These are phyloP conservation scores for Gandaritis pyraliata DNA, from an alignment of 2,888 invertebrate species.

Conservation along the genomic window DNA sequence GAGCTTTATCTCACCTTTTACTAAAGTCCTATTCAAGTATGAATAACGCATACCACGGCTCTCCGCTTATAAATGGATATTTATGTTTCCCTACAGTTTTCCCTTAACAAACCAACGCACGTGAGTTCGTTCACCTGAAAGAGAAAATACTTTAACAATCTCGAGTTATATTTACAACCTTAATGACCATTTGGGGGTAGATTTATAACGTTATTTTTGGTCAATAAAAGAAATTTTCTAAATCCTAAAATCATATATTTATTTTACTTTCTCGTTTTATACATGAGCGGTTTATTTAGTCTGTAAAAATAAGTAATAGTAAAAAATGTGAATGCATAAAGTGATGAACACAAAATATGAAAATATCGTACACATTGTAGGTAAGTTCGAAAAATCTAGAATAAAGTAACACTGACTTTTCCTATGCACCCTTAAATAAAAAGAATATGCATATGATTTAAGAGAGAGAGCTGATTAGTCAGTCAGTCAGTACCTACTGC, in stretches of 20 bases:
- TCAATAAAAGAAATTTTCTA: too few relatives aligned
- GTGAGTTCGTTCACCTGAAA: background rate
- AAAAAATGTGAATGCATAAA: too few relatives aligned
- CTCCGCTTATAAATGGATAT: slow-evolving; percentile 10
- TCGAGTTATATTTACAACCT: background rate
- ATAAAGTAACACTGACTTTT: too few relatives aligned
- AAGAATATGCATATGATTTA: too few relatives aligned
- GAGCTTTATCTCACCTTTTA: slow-evolving; percentile 14
- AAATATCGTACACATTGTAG: too few relatives aligned
- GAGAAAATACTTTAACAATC: background rate
- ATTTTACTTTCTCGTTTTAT: too few relatives aligned
- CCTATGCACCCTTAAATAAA: too few relatives aligned
- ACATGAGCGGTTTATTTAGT: too few relatives aligned
- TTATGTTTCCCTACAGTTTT: slow-evolving; percentile 12
- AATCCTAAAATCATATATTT: too few relatives aligned
- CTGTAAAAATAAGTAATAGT: too few relatives aligned
- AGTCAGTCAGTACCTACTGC: slow-evolving; percentile 2
- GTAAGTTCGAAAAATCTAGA: too few relatives aligned
- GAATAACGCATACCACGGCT: slow-evolving; percentile 23
- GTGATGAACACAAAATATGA: too few relatives aligned
- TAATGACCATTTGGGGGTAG: background rate
- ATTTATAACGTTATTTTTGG: background rate
- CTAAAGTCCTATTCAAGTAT: slow-evolving; percentile 20
- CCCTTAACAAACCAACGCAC: slow-evolving; percentile 7
- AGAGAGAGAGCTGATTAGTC: background rate